These are phyloP conservation scores for Dromas ardeola DNA, from an alignment of 2,113 vertebrate genomes.

Conservation along the genomic window DNA sequence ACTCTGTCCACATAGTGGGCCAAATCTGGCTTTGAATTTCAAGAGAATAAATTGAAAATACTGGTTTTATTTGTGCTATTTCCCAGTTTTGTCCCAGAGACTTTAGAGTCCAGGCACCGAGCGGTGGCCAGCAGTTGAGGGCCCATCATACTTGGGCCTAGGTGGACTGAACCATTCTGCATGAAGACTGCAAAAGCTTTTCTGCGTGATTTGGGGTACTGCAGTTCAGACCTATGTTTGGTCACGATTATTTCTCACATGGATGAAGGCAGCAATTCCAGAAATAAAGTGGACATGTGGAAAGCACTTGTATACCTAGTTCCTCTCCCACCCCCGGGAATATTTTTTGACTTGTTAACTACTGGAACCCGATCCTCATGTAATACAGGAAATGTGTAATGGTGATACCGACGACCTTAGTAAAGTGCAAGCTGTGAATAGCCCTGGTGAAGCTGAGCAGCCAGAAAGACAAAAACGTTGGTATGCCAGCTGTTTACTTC, in stretches of 20 bases:
- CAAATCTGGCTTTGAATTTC: conserved; percentile 1
- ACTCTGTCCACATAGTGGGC: neutral
- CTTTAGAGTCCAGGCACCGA: neutral
- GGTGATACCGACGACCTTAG: neutral
- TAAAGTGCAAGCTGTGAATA: conserved; percentile 38
- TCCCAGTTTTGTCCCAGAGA: neutral
- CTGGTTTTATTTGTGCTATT: neutral
- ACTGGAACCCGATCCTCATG: neutral
- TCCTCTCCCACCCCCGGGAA: neutral
- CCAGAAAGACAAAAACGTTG: neutral
- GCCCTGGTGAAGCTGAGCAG: neutral
- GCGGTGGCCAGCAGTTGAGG: neutral
- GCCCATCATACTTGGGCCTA: neutral
- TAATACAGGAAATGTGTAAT: conserved; percentile 51
- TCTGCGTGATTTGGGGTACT: neutral
- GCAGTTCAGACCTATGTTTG: neutral
- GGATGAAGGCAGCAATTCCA: neutral
- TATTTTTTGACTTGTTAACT: conserved; percentile 39
- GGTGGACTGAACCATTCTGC: neutral
- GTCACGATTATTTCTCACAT: neutral
- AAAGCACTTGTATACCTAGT: neutral
- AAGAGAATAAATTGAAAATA: neutral
- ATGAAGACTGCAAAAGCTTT: neutral
- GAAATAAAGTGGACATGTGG: neutral
- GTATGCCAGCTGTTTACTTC: conserved; percentile 10